phyloP scores from a whole-genome alignment of 1,140 invertebrate species.

The Drosophila watanabei region DNA sequence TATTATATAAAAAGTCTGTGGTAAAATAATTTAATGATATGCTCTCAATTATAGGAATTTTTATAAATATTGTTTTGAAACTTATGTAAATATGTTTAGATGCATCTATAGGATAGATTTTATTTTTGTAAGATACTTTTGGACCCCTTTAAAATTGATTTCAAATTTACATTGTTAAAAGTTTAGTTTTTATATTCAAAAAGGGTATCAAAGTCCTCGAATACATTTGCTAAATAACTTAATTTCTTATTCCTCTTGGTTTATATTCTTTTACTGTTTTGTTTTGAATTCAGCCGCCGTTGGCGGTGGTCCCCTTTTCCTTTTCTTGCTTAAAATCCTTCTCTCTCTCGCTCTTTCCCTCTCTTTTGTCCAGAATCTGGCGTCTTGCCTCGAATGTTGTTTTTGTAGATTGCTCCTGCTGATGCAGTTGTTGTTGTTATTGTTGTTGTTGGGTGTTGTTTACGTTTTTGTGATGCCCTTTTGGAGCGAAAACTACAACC shows the following conservation, averaged over 20 bases:
- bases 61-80: no score
- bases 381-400: constrained; percentile 33
- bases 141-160: no score
- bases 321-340: constrained; percentile 3
- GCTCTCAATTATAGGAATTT: no score
- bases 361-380: not conserved
- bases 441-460: constrained; percentile 62
- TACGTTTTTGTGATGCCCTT: constrained; percentile 69
- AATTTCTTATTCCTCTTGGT: constrained; percentile 5
- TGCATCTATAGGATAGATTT: no score
- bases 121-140: no score
- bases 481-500: constrained; percentile 37
- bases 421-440: constrained; percentile 1
- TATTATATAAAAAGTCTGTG: no score
- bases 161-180: not conserved
- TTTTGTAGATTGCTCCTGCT: constrained; percentile 33
- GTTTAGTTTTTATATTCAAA: not conserved
- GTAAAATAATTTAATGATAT: no score
- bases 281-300: constrained; percentile 65
- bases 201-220: constrained; percentile 8
- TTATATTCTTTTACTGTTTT: constrained; percentile 51
- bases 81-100: no score
- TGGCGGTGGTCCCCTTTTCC: constrained; percentile 50
- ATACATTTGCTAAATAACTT: not conserved
- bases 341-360: not conserved